phyloP scores from a whole-genome alignment of 2,888 invertebrate genomes.

The Drosophila lutescens region DNA sequence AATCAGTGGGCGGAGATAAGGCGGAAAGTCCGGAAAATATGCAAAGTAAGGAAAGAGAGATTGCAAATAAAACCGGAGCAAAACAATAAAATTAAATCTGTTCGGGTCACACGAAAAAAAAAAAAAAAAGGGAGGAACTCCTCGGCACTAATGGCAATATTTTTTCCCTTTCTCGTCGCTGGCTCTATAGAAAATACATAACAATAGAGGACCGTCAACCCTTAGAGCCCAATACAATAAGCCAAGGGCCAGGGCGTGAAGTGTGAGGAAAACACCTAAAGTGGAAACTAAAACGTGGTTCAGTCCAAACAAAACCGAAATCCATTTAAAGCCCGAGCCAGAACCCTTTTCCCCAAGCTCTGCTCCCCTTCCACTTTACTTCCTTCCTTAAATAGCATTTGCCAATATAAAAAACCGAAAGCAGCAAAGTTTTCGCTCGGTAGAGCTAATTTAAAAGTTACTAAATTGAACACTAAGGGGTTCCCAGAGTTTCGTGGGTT shows the following conservation, averaged over 20 bases:
- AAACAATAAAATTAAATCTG: conserved; percentile 82
- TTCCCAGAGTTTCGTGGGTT: conserved; percentile 11
- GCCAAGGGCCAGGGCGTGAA: conserved; percentile 63
- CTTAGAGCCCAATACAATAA: conserved; percentile 72
- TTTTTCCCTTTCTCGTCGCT: conserved; percentile 24
- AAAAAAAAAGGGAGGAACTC: conserved; percentile 1
- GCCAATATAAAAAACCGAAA: conserved; percentile 39
- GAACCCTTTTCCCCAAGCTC: conserved; percentile 38
- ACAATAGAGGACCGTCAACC: conserved; percentile 55
- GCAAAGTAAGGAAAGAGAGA: conserved; percentile 44
- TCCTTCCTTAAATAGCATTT: conserved; percentile 71
- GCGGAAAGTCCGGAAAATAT: conserved; percentile 26
- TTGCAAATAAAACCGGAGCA: conserved; percentile 59
- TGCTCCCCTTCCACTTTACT: conserved; percentile 5
- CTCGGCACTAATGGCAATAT: conserved; percentile 70
- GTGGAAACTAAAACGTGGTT: conserved; percentile 74
- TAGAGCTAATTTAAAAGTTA: conserved; percentile 78
- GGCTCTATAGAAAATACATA: conserved; percentile 68
- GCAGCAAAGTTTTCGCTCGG: conserved; percentile 50
- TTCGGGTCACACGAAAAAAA: conserved; percentile 52
- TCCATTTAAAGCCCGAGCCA: conserved; percentile 65
- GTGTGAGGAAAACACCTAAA: conserved; percentile 64
- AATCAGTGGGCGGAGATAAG: conserved; percentile 33
- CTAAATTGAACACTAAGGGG: conserved; percentile 65
- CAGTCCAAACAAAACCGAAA: conserved; percentile 59